Evolutionary conservation across 1,140 invertebrate species (phyloP), one percentile per base, ranked within the genome.

Genomic region (Sipha flava): DNA sequence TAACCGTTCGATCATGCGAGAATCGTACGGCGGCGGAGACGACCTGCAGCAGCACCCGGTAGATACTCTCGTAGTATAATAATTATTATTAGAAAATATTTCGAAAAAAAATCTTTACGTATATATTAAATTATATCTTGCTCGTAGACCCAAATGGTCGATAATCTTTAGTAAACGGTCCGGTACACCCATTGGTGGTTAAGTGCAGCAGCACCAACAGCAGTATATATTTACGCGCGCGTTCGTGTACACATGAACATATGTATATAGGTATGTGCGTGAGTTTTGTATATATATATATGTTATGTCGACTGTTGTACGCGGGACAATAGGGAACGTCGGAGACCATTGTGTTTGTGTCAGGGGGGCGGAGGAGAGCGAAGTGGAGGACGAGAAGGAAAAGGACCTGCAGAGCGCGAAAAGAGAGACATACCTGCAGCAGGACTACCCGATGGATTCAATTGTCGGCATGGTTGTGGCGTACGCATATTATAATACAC

Each of bases 251-350:
- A 6, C 1, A 6, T 43, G 14, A 12, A 6, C 1, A 6, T 43
- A 43, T 43, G 1, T 43, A 1, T 43, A 43, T 43, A 12, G 14
- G 9, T 43, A 43, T 43, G 9, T 43, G 9, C 40, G 1, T 12
- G 16, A 0, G 29, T 12, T 21, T 10, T 47, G 12, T 72, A 31
- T 47, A 52, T 49, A 40, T 68, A 18, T 47, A n/a, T 45, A 43
- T 14, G 21, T n/a, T 18, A 49, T 31, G 43, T 72, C 2, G 43
- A 31, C 26, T 31, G 16, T 72, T 68, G 14, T 29, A 45, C 34
- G 47, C 12, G 18, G 62, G 47, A 73, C 70, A 73, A 73, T 73
- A 73, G 47, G 70, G 26, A 73, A 73, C 70, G 70, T n/a, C 31
- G 59, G 59, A 31, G 26, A 73, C 70, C 45, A 73, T 73, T 73